A percentile compares a stretch with the other conserved stretches of the same genome.
phyloP scores from a whole-genome alignment of 2,888 invertebrate genomes.

The Lutraria lutraria region DNA sequence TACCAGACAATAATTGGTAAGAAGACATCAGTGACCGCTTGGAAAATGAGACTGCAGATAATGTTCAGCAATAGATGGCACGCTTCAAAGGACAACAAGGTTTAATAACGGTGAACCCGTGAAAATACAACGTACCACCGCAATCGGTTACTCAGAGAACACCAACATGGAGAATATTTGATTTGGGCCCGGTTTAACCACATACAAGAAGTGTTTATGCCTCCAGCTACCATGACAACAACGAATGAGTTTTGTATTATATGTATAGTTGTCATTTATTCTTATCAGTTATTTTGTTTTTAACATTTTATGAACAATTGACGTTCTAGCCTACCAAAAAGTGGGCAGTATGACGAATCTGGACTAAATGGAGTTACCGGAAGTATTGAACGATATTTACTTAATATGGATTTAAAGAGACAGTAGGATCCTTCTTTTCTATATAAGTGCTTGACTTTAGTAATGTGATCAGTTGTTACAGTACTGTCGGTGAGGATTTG shows the following conservation, averaged over 20 bases:
- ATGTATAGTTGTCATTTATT: background rate
- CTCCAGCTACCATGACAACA: background rate
- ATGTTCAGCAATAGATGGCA: background rate
- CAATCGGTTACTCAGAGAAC: background rate
- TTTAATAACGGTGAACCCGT: background rate
- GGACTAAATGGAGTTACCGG: background rate
- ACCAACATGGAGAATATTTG: background rate
- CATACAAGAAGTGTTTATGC: background rate
- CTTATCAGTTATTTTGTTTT: background rate
- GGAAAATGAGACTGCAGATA: background rate
- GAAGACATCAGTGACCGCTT: background rate
- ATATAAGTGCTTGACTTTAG: too few relatives aligned
- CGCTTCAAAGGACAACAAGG: background rate
- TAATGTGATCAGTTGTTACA: too few relatives aligned
- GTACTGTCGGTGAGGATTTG: too few relatives aligned
- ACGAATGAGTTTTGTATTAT: too few relatives aligned
- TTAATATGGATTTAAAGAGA: background rate
- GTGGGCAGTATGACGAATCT: too few relatives aligned
- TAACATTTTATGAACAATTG: background rate
- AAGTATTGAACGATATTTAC: background rate
- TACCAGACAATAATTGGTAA: too few relatives aligned
- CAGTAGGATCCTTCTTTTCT: too few relatives aligned
- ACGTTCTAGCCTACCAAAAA: background rate
- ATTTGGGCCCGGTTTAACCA: background rate
- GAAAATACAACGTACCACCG: background rate